Evolutionary conservation across 1,140 invertebrate genomes (phyloP).

Genomic region (Chelonus insularis): DNA sequence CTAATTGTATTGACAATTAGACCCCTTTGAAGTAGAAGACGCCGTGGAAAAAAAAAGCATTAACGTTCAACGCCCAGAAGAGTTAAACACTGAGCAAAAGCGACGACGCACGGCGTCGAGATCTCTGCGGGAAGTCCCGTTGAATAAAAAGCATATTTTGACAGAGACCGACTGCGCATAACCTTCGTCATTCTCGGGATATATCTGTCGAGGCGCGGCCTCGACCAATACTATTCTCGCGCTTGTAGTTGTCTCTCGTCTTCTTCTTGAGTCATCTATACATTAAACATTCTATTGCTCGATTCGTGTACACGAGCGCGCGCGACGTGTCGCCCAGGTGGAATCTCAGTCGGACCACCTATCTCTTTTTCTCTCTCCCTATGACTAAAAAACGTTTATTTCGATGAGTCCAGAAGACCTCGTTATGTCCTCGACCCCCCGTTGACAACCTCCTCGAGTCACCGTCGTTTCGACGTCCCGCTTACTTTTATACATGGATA

Average conservation of each 20-base stretch:
- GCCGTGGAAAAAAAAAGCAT: background rate
- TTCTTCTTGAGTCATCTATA: background rate
- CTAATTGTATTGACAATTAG: too few species aligned
- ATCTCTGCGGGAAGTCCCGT: constrained; percentile 38
- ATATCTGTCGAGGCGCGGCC: constrained; percentile 22
- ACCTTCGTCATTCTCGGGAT: constrained; percentile 43
- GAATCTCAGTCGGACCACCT: background rate
- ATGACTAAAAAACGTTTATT: constrained; percentile 1
- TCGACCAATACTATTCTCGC: constrained; percentile 11
- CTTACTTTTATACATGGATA: constrained; percentile 11
- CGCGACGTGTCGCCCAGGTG: constrained; percentile 11
- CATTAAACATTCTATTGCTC: constrained; percentile 7
- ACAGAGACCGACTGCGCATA: constrained; percentile 39
- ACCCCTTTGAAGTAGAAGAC: too few species aligned
- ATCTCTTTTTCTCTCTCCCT: background rate
- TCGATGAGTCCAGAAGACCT: constrained; percentile 5
- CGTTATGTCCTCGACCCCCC: constrained; percentile 28
- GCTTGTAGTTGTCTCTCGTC: background rate
- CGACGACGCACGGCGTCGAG: constrained; percentile 38
- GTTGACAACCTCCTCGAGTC: constrained; percentile 9
- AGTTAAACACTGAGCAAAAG: constrained; percentile 22
- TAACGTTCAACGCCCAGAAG: constrained; percentile 4
- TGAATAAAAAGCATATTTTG: constrained; percentile 47
- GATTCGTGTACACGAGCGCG: constrained; percentile 16
- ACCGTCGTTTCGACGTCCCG: constrained; percentile 14